Conservation (phyloP, 2,797 vertebrate genomes). For the Gymnopithys bicolor region DNA sequence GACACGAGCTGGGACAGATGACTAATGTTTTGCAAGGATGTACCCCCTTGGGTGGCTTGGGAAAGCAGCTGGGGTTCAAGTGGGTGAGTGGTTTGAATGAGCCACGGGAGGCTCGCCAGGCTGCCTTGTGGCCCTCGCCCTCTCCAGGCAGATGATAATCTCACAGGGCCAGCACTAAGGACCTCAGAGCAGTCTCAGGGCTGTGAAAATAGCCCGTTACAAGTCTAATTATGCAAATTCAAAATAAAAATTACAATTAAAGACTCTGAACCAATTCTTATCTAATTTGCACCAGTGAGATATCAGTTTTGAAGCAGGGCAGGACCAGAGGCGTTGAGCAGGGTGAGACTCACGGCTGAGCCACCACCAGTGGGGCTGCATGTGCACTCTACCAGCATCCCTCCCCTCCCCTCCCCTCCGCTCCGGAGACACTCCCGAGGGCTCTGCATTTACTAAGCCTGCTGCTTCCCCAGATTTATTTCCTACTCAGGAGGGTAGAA, state of each 20-base stretch:
- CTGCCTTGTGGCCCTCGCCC: neutral
- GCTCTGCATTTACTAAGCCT: neutral
- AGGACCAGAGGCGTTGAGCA: neutral
- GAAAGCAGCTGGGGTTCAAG: neutral
- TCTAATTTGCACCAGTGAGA: neutral
- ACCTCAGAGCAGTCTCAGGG: neutral
- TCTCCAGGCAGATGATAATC: neutral
- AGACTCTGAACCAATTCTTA: neutral
- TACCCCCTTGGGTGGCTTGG: neutral
- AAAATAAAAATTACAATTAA: constrained; percentile 5
- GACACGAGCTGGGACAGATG: neutral
- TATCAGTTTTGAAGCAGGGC: neutral
- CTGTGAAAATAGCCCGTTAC: neutral
- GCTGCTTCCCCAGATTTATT: neutral
- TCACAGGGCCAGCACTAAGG: neutral
- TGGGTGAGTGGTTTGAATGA: neutral
- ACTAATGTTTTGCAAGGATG: neutral
- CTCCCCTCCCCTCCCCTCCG: neutral
- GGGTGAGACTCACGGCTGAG: neutral
- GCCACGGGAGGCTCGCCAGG: neutral
- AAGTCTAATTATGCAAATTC: neutral
- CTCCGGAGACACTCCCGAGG: rapidly evolving
- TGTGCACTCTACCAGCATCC: neutral
- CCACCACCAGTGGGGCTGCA: rapidly evolving
- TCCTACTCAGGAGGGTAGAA: neutral